These are phyloP conservation scores for Chrysolophus pictus DNA, from an alignment of 2,797 vertebrate genomes.

Conservation along the genomic window DNA sequence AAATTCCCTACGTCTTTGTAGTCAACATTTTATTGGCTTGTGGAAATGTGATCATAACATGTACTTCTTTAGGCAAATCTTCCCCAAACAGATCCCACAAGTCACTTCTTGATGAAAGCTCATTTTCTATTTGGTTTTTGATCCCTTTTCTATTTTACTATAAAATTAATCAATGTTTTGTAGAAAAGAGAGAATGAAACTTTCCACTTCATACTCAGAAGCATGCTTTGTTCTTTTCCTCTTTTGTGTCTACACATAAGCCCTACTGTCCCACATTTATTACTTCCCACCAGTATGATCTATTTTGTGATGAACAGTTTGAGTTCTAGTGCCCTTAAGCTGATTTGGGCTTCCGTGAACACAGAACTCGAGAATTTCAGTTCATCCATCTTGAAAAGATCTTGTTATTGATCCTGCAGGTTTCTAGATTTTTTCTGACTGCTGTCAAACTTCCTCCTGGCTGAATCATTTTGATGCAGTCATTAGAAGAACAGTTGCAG, in stretches of 20 bases:
- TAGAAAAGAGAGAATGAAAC: not conserved
- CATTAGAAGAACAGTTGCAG: not conserved
- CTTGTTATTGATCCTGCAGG: not conserved
- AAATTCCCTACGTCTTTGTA: not conserved
- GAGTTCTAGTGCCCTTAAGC: not conserved
- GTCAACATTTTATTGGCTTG: not conserved
- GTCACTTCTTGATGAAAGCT: not conserved
- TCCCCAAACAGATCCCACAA: not conserved
- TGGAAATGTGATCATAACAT: not conserved
- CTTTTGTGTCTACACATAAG: not conserved
- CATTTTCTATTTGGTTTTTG: not conserved
- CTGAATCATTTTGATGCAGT: not conserved
- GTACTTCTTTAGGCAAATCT: not conserved
- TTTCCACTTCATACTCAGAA: not conserved
- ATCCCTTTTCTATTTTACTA: not conserved
- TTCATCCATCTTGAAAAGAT: not conserved
- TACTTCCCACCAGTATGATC: not conserved
- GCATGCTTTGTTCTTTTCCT: not conserved
- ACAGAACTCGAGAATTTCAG: not conserved
- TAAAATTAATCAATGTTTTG: not conserved
- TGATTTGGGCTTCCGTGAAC: not conserved
- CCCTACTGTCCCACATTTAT: not conserved
- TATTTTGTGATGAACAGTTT: not conserved
- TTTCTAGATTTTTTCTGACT: not conserved
- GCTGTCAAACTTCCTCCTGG: not conserved